Evolutionary conservation across 2,113 vertebrate species (phyloP).

Genomic region (Thryonomys swinderianus): DNA sequence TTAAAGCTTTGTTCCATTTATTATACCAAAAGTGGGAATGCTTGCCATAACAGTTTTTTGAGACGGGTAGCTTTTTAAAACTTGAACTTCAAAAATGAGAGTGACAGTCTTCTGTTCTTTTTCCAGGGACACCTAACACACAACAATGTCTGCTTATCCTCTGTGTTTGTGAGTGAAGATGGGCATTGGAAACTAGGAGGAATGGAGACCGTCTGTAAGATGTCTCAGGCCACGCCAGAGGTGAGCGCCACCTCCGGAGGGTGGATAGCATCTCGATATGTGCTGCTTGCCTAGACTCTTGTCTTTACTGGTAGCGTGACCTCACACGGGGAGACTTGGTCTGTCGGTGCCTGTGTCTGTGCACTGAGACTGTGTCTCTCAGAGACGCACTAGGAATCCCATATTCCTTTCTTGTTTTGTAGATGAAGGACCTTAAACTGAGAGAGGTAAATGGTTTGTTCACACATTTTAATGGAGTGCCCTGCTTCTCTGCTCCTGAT

Average conservation of each 20-base stretch:
- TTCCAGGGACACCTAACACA: slow-evolving; percentile 95
- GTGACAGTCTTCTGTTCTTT: neutral
- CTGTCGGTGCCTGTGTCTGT: neutral
- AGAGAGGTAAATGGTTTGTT: neutral
- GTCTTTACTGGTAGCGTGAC: fast-evolving
- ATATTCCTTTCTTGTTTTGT: neutral
- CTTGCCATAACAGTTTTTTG: neutral
- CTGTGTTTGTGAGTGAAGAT: slow-evolving; percentile 97
- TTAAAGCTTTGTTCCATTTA: neutral
- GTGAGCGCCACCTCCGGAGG: slow-evolving; percentile 77
- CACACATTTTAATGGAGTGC: too few relatives aligned
- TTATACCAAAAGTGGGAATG: neutral
- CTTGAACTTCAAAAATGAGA: neutral
- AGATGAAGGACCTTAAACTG: neutral
- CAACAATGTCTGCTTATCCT: slow-evolving; percentile 96
- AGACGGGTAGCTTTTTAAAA: neutral
- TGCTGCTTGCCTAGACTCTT: neutral
- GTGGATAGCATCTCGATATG: fast-evolving
- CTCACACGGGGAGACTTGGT: neutral
- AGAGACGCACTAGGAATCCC: neutral
- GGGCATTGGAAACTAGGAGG: slow-evolving; percentile 98
- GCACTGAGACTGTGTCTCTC: neutral
- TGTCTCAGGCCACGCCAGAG: slow-evolving; percentile 94
- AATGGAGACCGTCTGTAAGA: slow-evolving; percentile 97
- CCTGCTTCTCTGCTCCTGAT: neutral